Base-by-base conservation (phyloP, 1,140 invertebrate species). In the Leptestheria dahalacensis region DNA sequence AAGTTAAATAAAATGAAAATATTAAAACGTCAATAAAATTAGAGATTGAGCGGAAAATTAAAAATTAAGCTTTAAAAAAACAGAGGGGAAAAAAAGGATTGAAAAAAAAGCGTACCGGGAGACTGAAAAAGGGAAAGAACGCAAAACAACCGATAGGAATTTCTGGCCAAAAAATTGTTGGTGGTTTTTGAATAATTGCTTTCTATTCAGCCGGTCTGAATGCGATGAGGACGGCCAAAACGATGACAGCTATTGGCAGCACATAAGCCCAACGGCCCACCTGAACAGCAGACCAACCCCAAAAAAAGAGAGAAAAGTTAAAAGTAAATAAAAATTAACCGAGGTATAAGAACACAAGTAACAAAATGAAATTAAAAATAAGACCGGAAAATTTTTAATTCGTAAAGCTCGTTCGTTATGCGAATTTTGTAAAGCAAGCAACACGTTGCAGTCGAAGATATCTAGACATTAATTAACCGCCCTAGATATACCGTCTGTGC, bases 161-260 rank as follows among this genome's bases (percentile, higher is more conserved):
- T 26, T 52, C 24, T 48, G 50, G n/a, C n/a, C n/a, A n/a, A n/a
- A n/a, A n/a, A 52, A 52, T 4, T 26, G 21, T 48, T 48, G 28
- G 24, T 10, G 28, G 25, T 56, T 33, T 41, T 28, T 41, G 15
- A 41, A 41, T 41, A 41, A 41, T 6, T 41, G 33, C 6, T 41
- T 41, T 41, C 33, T 49, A 60, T 33, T 60, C 58, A 28, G 58
- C 49, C 29, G 58, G 58, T 49, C 58, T 60, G 24, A 60, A 60
- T 33, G 58, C 58, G 33, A 60, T 60, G 58, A 60, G 58, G 41
- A 60, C 51, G 25, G 58, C 58, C 58, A 60, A 50, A 25, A 60
- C 48, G 29, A 60, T 48, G 48, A 60, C 58, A 29, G 58, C 58
- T n/a, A 60, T 33, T 23, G 58, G 58, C 47, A 60, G 48, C 41